Conservation (phyloP, 1,140 invertebrate genomes). For the Lepeophtheirus salmonis region DNA sequence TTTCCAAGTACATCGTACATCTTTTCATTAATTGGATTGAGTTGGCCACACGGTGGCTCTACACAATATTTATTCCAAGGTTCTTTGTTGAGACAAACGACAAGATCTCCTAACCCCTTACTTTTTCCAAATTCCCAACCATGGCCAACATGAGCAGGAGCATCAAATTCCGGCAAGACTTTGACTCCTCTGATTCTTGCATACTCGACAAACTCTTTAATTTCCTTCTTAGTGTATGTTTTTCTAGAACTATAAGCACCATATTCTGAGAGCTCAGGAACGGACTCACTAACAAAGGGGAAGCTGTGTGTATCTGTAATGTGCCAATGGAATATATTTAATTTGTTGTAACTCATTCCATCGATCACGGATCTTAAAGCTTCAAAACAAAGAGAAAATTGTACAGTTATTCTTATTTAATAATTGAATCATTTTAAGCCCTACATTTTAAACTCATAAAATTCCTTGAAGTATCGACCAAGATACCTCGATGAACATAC, state of each 20-base stretch:
- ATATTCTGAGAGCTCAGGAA: constrained; percentile 44
- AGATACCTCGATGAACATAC: constrained; percentile 21
- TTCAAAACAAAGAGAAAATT: constrained; percentile 37
- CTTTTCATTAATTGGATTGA: constrained; percentile 51
- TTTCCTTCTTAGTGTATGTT: constrained; percentile 43
- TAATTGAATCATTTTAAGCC: too few species aligned
- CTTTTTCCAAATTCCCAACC: constrained; percentile 56
- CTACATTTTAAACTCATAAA: constrained; percentile 2
- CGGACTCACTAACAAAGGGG: constrained; percentile 45
- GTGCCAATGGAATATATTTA: constrained; percentile 75
- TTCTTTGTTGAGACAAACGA: constrained; percentile 34
- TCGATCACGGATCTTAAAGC: constrained; percentile 51
- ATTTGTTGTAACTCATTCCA: constrained; percentile 54
- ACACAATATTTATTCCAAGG: constrained; percentile 45
- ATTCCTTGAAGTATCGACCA: constrained; percentile 22
- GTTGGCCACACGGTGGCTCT: constrained; percentile 65
- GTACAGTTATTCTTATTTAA: neutral
- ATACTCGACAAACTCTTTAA: constrained; percentile 46
- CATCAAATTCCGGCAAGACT: constrained; percentile 64
- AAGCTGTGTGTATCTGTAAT: constrained; percentile 74
- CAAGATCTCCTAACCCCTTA: constrained; percentile 32
- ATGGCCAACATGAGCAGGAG: constrained; percentile 66
- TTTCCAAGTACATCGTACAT: constrained; percentile 40
- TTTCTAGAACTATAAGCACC: constrained; percentile 42
- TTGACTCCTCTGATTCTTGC: constrained; percentile 49